Evolutionary conservation across 2,888 invertebrate species (phyloP), one percentile per base, ranked within the genome.

Genomic region (Salticus scenicus): DNA sequence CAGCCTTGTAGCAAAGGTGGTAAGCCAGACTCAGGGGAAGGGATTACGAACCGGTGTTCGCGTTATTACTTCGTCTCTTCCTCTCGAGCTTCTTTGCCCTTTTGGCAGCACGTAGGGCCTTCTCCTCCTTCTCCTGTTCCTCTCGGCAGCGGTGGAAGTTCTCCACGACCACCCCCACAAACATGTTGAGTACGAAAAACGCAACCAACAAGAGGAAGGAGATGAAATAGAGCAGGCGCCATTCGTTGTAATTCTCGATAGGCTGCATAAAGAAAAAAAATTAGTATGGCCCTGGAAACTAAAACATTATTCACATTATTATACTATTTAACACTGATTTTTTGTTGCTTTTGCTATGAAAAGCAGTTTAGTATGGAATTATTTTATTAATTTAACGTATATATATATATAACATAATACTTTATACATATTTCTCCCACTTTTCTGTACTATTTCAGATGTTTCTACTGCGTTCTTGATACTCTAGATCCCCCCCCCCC

Each of bases 111-210:
- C 98, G 93, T 71, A 97, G 93, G 0, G 98, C 97, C 90, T 97
- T 94, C 91, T 99, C 98, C 91, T 99, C 99, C 90, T 98, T 98
- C 91, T 99, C 99, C 91, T 99, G 98, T 90, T 98, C 98, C 90
- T 99, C 99, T 37, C 99, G 94, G 92, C 99, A 99, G 85, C 99
- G 93, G 92, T 99, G 99, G 91, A 99, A 99, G 92, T 99, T 99
- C 92, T 99, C 99, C 27, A 99, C 99, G 24, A 99, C 99, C 17
- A 99, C 99, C 82, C 99, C 99, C 88, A 99, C 99, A 91, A 99
- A 99, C 99, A 99, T 99, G 94, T 99, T 99, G 78, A 99, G 93
- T 33, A 99, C 99, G 92, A 99, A 99, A 93, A 99, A 99, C 57
- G 99, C 99, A 88, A 99, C 99, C 88, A 99, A 94, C 77, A 99